phyloP scores from a whole-genome alignment of 2,888 invertebrate genomes.

The Drosophila pegasa region DNA sequence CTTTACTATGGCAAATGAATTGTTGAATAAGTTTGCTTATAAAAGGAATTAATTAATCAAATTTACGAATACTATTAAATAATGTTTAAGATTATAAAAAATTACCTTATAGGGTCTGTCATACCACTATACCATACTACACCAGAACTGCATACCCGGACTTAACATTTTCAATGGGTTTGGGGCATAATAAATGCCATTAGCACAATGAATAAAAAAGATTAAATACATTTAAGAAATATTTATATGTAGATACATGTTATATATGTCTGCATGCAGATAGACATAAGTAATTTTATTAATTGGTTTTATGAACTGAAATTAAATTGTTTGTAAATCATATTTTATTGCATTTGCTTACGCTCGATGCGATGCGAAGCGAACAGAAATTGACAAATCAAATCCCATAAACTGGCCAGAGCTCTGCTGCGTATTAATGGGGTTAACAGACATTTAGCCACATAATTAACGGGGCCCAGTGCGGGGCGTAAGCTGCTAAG shows the following conservation, averaged over 20 bases:
- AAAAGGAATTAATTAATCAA: too few relatives aligned
- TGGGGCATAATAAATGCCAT: background rate
- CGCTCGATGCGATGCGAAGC: background rate
- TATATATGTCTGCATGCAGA: background rate
- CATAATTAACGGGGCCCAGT: constrained; percentile 36
- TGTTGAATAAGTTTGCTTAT: too few relatives aligned
- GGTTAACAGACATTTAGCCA: constrained; percentile 3
- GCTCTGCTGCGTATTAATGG: constrained; percentile 15
- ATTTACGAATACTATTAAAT: too few relatives aligned
- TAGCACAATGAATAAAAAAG: background rate
- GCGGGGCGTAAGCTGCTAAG: constrained; percentile 21
- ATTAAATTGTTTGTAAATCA: background rate
- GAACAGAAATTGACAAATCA: constrained; percentile 2
- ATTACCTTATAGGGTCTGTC: too few relatives aligned
- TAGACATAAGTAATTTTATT: background rate
- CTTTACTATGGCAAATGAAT: too few relatives aligned
- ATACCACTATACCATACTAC: too few relatives aligned
- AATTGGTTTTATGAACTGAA: background rate
- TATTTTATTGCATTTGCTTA: background rate
- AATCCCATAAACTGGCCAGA: background rate
- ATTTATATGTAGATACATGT: background rate
- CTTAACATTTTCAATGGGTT: too few relatives aligned
- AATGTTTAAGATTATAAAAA: too few relatives aligned
- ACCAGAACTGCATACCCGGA: too few relatives aligned
- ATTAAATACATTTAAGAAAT: background rate